Conservation (phyloP, 2,888 invertebrate genomes). For the Hermaeophaga mercurialis region DNA sequence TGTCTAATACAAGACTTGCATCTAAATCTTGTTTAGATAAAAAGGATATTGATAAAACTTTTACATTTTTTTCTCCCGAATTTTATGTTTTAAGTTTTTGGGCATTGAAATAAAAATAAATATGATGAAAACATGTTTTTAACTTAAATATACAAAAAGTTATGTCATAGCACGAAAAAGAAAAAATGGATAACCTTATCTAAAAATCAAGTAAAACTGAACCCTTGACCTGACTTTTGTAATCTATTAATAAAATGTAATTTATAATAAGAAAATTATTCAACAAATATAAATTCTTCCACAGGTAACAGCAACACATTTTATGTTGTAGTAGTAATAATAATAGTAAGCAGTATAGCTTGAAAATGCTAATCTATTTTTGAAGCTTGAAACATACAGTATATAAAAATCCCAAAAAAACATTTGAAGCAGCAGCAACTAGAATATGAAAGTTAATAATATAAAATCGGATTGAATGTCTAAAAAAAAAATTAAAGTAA, state of each 20-base stretch:
- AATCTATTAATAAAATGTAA: slow-evolving; percentile 1
- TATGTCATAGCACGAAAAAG: neutral
- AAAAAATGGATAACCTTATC: neutral
- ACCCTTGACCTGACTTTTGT: neutral
- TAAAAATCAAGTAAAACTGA: neutral
- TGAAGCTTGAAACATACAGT: slow-evolving; percentile 30
- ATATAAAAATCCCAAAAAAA: neutral
- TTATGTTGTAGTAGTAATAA: slow-evolving; percentile 42
- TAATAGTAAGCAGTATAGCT: slow-evolving; percentile 46
- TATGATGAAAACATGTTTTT: neutral
- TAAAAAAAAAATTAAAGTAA: slow-evolving; percentile 5
- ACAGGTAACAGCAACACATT: slow-evolving; percentile 48
- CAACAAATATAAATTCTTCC: slow-evolving; percentile 44
- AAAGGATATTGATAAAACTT: no score
- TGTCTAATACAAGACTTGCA: no score
- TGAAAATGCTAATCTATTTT: slow-evolving; percentile 30
- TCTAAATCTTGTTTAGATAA: no score
- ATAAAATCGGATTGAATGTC: neutral
- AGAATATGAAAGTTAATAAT: neutral
- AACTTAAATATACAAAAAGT: neutral
- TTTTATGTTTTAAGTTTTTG: neutral
- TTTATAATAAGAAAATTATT: slow-evolving; percentile 35
- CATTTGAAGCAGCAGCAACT: slow-evolving; percentile 1
- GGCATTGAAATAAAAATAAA: neutral
- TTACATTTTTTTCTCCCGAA: no score